Evolutionary conservation across 2,888 invertebrate genomes (phyloP).

Genomic region (Ophioninae sp.): DNA sequence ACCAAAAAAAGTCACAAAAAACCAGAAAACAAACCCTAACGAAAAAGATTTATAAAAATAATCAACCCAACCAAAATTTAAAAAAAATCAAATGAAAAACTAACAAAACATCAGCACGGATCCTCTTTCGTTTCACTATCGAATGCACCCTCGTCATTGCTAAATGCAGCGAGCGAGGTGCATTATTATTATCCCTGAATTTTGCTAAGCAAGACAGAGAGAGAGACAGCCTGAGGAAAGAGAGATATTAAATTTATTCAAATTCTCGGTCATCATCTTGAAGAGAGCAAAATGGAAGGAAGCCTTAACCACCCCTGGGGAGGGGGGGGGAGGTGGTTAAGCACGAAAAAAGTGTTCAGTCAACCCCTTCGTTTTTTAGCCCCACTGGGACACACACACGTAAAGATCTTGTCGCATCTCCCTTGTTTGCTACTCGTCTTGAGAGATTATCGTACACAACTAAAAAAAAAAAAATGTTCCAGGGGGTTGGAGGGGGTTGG

Average conservation of each 20-base stretch:
- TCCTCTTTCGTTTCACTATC: neutral
- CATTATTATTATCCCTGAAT: constrained; percentile 40
- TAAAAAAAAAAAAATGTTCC: constrained; percentile 10
- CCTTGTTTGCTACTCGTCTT: constrained; percentile 69
- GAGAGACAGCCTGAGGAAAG: neutral
- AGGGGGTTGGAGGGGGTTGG: neutral
- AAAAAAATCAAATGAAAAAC: neutral
- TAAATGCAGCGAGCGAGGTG: constrained; percentile 12
- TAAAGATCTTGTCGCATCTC: constrained; percentile 28
- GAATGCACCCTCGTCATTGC: constrained; percentile 6
- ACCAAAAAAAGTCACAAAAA: neutral
- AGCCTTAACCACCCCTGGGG: too few species aligned
- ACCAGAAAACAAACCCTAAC: too few species aligned
- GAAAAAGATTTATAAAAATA: neutral
- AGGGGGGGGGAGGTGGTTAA: neutral
- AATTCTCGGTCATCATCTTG: constrained; percentile 43
- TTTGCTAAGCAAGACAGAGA: constrained; percentile 6
- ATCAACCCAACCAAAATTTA: neutral
- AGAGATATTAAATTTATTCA: constrained; percentile 55
- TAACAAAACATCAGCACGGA: neutral
- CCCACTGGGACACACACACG: constrained; percentile 34
- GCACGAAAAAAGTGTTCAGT: constrained; percentile 44
- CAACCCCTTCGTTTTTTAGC: constrained; percentile 57
- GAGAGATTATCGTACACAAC: constrained; percentile 67
- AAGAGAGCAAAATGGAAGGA: constrained; percentile 6